Percentiles rank a stretch among this genome's conserved stretches.
Evolutionary conservation across 1,140 invertebrate species (phyloP).

Genomic region (Drosophila baimaii): DNA sequence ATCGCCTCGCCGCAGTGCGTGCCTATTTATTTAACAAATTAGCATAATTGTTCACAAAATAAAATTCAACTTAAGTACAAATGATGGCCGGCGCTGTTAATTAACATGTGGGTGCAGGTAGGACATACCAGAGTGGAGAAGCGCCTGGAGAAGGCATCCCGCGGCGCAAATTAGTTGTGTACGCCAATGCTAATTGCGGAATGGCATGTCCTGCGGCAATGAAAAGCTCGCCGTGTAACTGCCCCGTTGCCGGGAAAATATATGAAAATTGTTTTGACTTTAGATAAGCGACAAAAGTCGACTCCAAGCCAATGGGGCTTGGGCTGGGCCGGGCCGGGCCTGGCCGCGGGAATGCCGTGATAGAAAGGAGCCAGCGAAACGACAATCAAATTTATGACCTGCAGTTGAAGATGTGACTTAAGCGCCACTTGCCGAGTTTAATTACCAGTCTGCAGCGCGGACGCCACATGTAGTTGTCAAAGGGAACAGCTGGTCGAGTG

Average conservation of each 20-base stretch:
- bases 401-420: slow-evolving; percentile 71
- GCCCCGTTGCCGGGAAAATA: slow-evolving; percentile 59
- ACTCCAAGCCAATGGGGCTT: slow-evolving; percentile 32
- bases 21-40: slow-evolving; percentile 84
- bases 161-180: slow-evolving; percentile 82
- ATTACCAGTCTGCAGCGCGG: slow-evolving; percentile 53
- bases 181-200: slow-evolving; percentile 81
- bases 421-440: slow-evolving; percentile 73
- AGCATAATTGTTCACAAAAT: slow-evolving; percentile 84
- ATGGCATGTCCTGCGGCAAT: slow-evolving; percentile 72
- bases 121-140: slow-evolving; percentile 17
- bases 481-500: slow-evolving; percentile 68
- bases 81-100: slow-evolving; percentile 75
- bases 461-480: slow-evolving; percentile 8
- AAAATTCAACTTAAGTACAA: slow-evolving; percentile 84
- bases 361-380: slow-evolving; percentile 63
- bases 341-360: slow-evolving; percentile 60
- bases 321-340: slow-evolving; percentile 1
- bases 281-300: slow-evolving; percentile 78
- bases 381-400: slow-evolving; percentile 79
- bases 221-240: slow-evolving; percentile 60
- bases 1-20: slow-evolving; percentile 42
- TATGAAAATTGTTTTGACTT: slow-evolving; percentile 84
- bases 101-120: slow-evolving; percentile 77
- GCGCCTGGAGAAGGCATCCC: slow-evolving; percentile 55